Percentiles rank a stretch among this genome's conserved stretches.
phyloP scores from a whole-genome alignment of 2,797 vertebrate species.

The Carduelis carduelis region DNA sequence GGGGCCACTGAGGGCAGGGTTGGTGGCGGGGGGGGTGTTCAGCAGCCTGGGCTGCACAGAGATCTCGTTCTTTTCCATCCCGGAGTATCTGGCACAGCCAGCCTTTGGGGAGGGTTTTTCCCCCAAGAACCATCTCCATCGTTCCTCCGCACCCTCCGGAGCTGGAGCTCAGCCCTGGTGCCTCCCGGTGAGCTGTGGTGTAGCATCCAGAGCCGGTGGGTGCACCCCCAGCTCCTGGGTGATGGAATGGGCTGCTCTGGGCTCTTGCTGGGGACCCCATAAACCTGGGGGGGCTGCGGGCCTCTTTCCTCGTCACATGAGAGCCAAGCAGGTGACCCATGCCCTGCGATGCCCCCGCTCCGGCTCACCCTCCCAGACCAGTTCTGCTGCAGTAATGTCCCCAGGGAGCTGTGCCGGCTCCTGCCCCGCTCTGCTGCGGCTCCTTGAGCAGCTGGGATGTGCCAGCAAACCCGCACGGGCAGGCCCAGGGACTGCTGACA shows the following conservation, averaged over 20 bases:
- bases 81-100: neutral
- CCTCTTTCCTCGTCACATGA: neutral
- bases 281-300: fast-evolving
- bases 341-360: neutral
- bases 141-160: neutral
- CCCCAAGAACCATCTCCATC: neutral
- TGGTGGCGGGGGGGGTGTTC: neutral
- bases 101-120: neutral
- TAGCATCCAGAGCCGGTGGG: neutral
- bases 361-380: neutral
- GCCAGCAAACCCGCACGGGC: neutral
- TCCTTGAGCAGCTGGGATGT: fast-evolving
- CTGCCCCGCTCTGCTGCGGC: fast-evolving
- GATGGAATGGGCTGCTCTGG: neutral
- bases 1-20: neutral
- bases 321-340: neutral
- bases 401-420: fast-evolving
- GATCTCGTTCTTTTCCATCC: neutral
- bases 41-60: neutral
- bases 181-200: neutral
- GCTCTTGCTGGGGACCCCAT: neutral
- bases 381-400: neutral
- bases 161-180: neutral
- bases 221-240: neutral
- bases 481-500: fast-evolving